Base-by-base conservation (phyloP, 2,113 vertebrate species). In the Condylura cristata region DNA sequence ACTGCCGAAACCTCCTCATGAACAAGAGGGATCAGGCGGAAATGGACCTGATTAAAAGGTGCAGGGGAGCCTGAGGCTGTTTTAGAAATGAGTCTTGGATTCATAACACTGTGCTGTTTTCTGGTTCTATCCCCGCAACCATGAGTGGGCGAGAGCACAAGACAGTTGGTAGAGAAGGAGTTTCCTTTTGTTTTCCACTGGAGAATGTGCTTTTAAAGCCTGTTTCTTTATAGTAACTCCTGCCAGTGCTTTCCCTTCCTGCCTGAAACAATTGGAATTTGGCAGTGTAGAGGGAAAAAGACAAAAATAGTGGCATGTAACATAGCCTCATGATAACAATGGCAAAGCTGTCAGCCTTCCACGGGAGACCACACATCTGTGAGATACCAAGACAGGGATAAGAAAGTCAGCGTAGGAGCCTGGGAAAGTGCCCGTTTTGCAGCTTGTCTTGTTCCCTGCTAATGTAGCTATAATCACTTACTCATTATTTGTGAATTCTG, bases 1-100 rank as follows among this genome's bases (percentile, higher is more conserved):
- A 82, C 39, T 98, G 97, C 93, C 98, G 98, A 88, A 94, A 63
- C 16, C 60, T 97, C 18, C 90, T 99, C 86, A 44, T 41, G 56
- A 93, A 41, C 22, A 96, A 86, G 74, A 99, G 96, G 95, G 93
- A 97, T 68, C 82, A 98, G 1, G 97, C 98, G 2, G 98, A 99
- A 90, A 96, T 96, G 37, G 75, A 83, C 68, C 97, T 99, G 51
- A 88, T 97, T 30, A 98, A 97, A 96, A 99, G 99, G 99, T 99
- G 98, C 13, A 32, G 13, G 53, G 26, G 76, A 68, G 24, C 26
- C 34, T 34, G 53, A 30, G 60, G 22, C 48, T 66, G 56, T 80
- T 72, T 74, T 65, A 16, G 53, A 85, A 80, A 81, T 32, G 63
- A 72, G 65, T 24, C 5, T 18, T 6, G 20, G 39, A 39, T 80